Evolutionary conservation across 2,797 vertebrate species (phyloP).

Genomic region (Lepus townsendii): DNA sequence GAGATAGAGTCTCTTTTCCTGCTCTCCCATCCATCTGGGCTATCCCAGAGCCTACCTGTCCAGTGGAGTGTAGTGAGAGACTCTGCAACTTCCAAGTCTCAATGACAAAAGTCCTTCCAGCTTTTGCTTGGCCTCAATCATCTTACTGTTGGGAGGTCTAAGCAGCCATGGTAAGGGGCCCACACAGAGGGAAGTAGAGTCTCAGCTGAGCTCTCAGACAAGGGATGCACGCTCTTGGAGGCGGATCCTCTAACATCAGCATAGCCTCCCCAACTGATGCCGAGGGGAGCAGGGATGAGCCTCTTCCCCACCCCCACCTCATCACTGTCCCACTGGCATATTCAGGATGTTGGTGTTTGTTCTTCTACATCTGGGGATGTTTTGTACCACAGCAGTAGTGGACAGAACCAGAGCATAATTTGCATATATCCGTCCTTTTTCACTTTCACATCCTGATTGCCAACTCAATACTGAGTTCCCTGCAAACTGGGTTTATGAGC

Average conservation of each 20-base stretch:
- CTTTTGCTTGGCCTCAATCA: neutral
- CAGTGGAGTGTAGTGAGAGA: neutral
- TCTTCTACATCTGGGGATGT: neutral
- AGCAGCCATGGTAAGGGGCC: no score
- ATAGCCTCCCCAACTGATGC: accelerated
- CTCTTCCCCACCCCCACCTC: neutral
- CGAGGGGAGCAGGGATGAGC: neutral
- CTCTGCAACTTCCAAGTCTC: neutral
- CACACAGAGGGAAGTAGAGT: accelerated
- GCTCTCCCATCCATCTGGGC: no score
- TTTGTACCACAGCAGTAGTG: neutral
- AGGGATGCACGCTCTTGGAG: neutral
- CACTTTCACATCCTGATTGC: neutral
- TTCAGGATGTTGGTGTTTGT: neutral
- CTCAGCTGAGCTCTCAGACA: neutral
- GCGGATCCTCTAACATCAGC: neutral
- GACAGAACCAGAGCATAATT: accelerated
- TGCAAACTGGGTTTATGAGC: neutral
- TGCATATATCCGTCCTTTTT: neutral
- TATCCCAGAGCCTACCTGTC: neutral
- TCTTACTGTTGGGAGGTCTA: neutral
- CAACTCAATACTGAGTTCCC: neutral
- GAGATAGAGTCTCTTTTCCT: neutral
- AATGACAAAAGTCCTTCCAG: neutral
- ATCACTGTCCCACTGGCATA: no score